Base-by-base conservation (phyloP, 2,113 vertebrate genomes). In the Heterotis niloticus region DNA sequence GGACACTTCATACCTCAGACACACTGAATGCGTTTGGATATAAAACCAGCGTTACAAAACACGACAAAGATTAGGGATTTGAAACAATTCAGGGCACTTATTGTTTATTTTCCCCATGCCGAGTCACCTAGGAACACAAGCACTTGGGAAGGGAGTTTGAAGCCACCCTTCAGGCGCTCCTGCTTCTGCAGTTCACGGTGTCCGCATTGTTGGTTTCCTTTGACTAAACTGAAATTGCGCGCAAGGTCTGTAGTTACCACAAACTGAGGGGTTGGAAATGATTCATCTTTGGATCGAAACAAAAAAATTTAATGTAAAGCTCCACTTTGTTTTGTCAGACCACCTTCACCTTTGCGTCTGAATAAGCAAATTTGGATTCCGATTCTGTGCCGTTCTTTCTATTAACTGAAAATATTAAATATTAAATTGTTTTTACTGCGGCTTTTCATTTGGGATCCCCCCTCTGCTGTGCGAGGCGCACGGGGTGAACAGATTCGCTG, bases 351-450 rank as follows among this genome's bases (percentile, higher is more conserved):
- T 72, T 54, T 72, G 51, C 20, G 51, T 56, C 20, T 72, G 5
- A 72, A 54, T 20, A 17, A 52, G n/a, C n/a, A n/a, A n/a, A n/a
- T n/a, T n/a, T n/a, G n/a, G n/a, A n/a, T n/a, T n/a, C n/a, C n/a
- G n/a, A n/a, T n/a, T n/a, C n/a, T n/a, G n/a, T n/a, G n/a, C n/a
- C n/a, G n/a, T n/a, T n/a, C n/a, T n/a, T n/a, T n/a, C n/a, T n/a
- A n/a, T n/a, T n/a, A n/a, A n/a, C n/a, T n/a, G n/a, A n/a, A n/a
- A n/a, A n/a, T n/a, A n/a, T n/a, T n/a, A 74, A 59, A 74, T 74
- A 57, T 74, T 57, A 23, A 74, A 57, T 57, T 57, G 71, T 74
- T 74, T 74, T 56, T 17, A 3, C n/a, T 59, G 52, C 57, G 23
- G 18, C 23, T 23, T 28, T 26, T 59, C 54, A 74, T 23, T 57